A percentile compares a stretch with the other conserved stretches of the same genome.
phyloP scores from a whole-genome alignment of 2,888 invertebrate genomes.

The Cryptocheilus praepositus region DNA sequence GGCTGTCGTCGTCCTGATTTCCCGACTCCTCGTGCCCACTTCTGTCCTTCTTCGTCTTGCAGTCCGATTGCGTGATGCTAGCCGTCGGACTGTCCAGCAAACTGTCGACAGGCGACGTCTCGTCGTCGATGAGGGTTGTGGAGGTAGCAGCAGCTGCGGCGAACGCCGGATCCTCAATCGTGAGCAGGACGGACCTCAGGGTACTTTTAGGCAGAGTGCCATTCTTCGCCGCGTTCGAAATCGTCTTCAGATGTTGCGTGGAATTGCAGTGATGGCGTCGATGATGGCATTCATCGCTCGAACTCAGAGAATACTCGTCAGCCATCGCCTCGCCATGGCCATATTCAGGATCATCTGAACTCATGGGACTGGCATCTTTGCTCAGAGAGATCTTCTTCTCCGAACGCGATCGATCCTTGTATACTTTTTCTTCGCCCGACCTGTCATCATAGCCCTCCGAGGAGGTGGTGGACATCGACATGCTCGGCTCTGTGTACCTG shows the following conservation, averaged over 20 bases:
- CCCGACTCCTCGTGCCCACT: slow-evolving; percentile 72
- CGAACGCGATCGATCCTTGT: slow-evolving; percentile 81
- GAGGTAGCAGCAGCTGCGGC: slow-evolving; percentile 83
- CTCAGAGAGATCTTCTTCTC: slow-evolving; percentile 76
- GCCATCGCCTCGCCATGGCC: slow-evolving; percentile 82
- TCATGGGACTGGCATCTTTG: slow-evolving; percentile 73
- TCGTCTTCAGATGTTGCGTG: slow-evolving; percentile 60
- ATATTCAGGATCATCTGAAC: slow-evolving; percentile 78
- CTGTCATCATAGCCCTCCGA: slow-evolving; percentile 76
- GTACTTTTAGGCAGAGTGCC: slow-evolving; percentile 64
- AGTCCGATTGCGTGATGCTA: slow-evolving; percentile 71
- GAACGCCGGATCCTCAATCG: slow-evolving; percentile 85
- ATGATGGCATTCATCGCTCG: slow-evolving; percentile 75
- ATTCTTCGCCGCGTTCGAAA: slow-evolving; percentile 58
- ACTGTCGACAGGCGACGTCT: slow-evolving; percentile 89
- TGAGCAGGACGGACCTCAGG: slow-evolving; percentile 78
- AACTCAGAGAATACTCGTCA: slow-evolving; percentile 73
- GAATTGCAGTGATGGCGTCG: slow-evolving; percentile 25
- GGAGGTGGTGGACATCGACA: slow-evolving; percentile 72
- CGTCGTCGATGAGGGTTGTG: slow-evolving; percentile 85
- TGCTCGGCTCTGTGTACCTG: slow-evolving; percentile 68
- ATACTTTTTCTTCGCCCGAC: slow-evolving; percentile 83
- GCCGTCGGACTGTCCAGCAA: slow-evolving; percentile 83
- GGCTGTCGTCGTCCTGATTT: slow-evolving; percentile 75
- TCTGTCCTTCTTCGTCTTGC: slow-evolving; percentile 75